Evolutionary conservation across 2,888 invertebrate species (phyloP), one percentile per base, ranked within the genome.

Genomic region (Monoplex corrugatus): DNA sequence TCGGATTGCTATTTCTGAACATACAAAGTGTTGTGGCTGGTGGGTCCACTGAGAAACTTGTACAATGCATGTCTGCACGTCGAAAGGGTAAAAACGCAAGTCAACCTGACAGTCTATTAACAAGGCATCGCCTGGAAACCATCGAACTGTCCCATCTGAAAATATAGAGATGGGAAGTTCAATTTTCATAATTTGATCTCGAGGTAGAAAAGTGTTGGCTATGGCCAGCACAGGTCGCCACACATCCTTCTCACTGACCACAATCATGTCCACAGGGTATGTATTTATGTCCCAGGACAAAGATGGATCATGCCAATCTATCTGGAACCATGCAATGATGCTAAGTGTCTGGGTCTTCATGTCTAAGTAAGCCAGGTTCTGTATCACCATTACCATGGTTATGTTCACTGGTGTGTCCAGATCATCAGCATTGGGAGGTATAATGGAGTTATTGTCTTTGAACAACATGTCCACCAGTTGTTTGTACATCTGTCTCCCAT

Each of bases 181-280:
- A 5, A 43, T 32, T n/a, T 72, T 19, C 72, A 86, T 72, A 32
- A 86, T n/a, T 40, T 86, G 86, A n/a, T 86, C 86, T 1, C 86
- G 40, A 0, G 75, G 72, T 45, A 57, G 68, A 40, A 86, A 2
- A 32, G 44, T 57, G 75, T 86, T 86, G 28, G 19, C 8, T 23
- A 86, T 86, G 86, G 45, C 86, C 28, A 86, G 72, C 44, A 72
- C 86, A 38, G 86, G 86, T 2, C 72, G 68, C 86, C 86, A 86
- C 23, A 86, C 45, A 3, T 32, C 16, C 38, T 72, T 16, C 72
- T 32, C 43, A 13, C 23, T 32, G 57, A 86, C 43, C 13, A 57
- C 50, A 3, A 86, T n/a, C 44, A 35, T 38, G 35, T 86, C 44
- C 23, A 86, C 35, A 19, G 68, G 72, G 44, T 72, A 72, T 13